Evolutionary conservation across 2,113 vertebrate genomes (phyloP), one percentile per base, ranked within the genome.

Genomic region (Pseudonaja textilis): DNA sequence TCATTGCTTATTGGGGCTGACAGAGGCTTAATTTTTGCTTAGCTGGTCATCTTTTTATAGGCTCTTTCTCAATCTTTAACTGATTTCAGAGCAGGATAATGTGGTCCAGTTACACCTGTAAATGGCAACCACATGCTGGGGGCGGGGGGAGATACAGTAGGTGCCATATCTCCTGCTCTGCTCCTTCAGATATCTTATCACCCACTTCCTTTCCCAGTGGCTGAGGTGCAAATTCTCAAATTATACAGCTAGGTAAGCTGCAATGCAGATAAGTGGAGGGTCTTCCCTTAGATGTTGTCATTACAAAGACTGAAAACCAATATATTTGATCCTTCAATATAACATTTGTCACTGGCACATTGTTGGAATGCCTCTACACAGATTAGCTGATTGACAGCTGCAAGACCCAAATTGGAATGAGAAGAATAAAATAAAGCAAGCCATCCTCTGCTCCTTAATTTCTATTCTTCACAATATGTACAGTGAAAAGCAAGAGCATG

Each of bases 1-100:
- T 97, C 93, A 54, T 54, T 87, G 81, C 74, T 90, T 93, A 93
- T 93, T 90, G 88, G 74, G 56, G 55, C 92, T 93, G 92, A 90
- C 88, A 42, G 92, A 81, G 61, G 92, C 88, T 89, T 90, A 85
- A 52, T 90, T 92, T 92, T 90, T 89, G 88, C 89, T 86, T 86
- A 93, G 88, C 89, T 93, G 92, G 74, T 93, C 88, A 90, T 85
- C 88, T 93, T 89, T 86, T 59, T 42, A 86, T 90, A 85, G 59
- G 85, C 90, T 3, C 47, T 45, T 93, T 56, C 45, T 90, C 29
- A 64, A 61, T 39, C 56, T 18, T 92, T 89, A 89, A 89, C 45
- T 59, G 74, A 86, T 86, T 56, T 85, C 61, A 52, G 47, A 74
- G 90, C 59, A 55, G 86, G 57, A 11, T 52, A 88, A 88, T 12